Conservation (phyloP, 2,888 invertebrate species). For the Theristus sp. region DNA sequence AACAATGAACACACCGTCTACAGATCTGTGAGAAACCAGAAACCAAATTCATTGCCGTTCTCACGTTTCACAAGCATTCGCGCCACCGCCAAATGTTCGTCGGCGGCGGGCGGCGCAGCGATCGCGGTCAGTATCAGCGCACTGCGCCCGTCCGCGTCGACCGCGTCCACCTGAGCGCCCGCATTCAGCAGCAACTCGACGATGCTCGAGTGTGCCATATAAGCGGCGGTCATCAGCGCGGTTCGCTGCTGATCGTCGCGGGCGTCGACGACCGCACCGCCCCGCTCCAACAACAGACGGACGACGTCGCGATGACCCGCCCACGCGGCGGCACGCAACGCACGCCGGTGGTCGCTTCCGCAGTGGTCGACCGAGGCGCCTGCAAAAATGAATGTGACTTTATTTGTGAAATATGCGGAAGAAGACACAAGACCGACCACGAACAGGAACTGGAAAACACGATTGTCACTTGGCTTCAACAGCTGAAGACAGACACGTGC, state of each 20-base stretch:
- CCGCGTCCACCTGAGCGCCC: slow-evolving; percentile 34
- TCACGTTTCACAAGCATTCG: not conserved
- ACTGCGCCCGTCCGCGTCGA: slow-evolving; percentile 38
- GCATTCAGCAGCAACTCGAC: slow-evolving; percentile 51
- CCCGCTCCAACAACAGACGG: slow-evolving; percentile 22
- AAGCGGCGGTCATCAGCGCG: slow-evolving; percentile 45
- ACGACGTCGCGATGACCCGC: slow-evolving; percentile 38
- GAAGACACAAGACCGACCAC: too few relatives aligned
- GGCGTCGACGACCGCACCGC: slow-evolving; percentile 34
- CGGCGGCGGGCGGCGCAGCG: not conserved
- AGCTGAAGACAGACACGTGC: too few relatives aligned
- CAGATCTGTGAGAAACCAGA: too few relatives aligned
- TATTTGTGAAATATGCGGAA: too few relatives aligned
- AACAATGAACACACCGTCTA: too few relatives aligned
- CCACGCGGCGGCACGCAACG: slow-evolving; percentile 62
- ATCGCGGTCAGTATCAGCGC: slow-evolving; percentile 56
- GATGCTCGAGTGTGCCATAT: slow-evolving; percentile 83
- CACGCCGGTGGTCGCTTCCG: slow-evolving; percentile 74
- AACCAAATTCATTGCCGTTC: not conserved
- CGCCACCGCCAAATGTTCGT: not conserved
- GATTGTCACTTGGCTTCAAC: too few relatives aligned
- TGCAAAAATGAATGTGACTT: slow-evolving; percentile 20
- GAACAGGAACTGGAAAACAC: too few relatives aligned
- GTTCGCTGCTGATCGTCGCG: slow-evolving; percentile 36
- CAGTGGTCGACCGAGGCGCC: slow-evolving; percentile 60